Evolutionary conservation across 1,140 invertebrate genomes (phyloP), one percentile per base, ranked within the genome.

Genomic region (Hormaphis cornu): DNA sequence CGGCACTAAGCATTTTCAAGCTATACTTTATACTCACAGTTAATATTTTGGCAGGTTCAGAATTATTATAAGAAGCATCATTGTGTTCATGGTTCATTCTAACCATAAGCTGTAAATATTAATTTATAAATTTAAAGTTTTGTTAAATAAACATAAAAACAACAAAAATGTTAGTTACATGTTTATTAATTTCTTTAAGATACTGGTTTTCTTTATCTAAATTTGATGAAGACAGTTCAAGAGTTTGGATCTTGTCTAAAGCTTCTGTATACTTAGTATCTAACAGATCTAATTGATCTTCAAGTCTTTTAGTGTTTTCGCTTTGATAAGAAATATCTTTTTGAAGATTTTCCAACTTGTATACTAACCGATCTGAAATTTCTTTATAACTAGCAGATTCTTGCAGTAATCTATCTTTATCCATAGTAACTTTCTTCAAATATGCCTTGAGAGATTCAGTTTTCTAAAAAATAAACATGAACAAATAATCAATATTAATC

Each of bases 181-280:
- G 46, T n/a, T 48, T 58, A 52, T 66, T 69, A n/a, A 59, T 69
- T 52, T 58, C 44, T 26, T 66, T 71, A 3, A 69, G 20, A 37
- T 69, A 63, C 26, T 50, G 44, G n/a, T 69, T 66, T 71, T 69
- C 61, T 58, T 58, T 52, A 24, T 56, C 63, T 69, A 71, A 69
- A 71, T 69, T 69, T 28, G 16, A 50, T 9, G 50, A 56, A 28
- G 42, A 58, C 6, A 69, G 16, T 69, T 69, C 59, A 37, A 69
- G 52, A 10, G 61, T 35, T 69, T 69, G 35, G n/a, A 69, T 71
- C 22, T 2, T 63, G 26, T 71, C 33, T 22, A 71, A 53, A 53
- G 56, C 58, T 54, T 71, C 59, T 18, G 59, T 52, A 28, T 71
- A 71, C 44, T 71, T 71, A 37, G 24, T 53, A 50, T 71, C 70